A percentile compares a stretch with the other conserved stretches of the same genome.
Evolutionary conservation across 2,888 invertebrate genomes (phyloP).

Genomic region (Pocota personata): DNA sequence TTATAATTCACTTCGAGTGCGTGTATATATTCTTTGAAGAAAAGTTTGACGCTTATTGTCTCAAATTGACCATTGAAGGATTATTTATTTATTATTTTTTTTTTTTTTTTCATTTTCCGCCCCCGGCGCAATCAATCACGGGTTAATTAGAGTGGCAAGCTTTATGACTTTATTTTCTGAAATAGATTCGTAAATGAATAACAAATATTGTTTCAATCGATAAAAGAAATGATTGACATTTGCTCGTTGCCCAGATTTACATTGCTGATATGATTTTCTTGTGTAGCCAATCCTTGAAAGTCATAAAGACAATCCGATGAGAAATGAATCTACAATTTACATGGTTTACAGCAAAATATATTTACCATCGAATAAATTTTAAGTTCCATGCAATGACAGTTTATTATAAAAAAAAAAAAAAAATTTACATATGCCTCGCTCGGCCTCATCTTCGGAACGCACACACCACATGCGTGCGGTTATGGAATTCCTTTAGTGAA

Average conservation of each 20-base stretch:
- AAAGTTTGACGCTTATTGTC: neutral
- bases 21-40: neutral
- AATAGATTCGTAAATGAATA: neutral
- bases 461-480: neutral
- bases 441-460: neutral
- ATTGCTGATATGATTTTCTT: too few species aligned
- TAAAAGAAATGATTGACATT: neutral
- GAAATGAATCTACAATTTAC: neutral
- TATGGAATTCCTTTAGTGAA: constrained; percentile 16
- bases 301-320: neutral
- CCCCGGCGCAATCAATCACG: neutral
- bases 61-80: neutral
- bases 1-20: neutral
- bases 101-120: too few species aligned
- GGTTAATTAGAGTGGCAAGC: neutral
- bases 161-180: neutral
- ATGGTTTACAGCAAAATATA: constrained; percentile 8
- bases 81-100: too few species aligned
- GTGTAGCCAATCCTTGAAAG: neutral
- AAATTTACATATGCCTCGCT: constrained; percentile 27
- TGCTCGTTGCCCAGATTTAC: neutral
- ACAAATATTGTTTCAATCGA: neutral
- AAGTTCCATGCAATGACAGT: neutral
- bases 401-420: constrained; percentile 5
- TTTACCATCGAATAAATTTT: constrained; percentile 32